phyloP scores from a whole-genome alignment of 92 coral and sea anemone genomes.

The Metridium senile region DNA sequence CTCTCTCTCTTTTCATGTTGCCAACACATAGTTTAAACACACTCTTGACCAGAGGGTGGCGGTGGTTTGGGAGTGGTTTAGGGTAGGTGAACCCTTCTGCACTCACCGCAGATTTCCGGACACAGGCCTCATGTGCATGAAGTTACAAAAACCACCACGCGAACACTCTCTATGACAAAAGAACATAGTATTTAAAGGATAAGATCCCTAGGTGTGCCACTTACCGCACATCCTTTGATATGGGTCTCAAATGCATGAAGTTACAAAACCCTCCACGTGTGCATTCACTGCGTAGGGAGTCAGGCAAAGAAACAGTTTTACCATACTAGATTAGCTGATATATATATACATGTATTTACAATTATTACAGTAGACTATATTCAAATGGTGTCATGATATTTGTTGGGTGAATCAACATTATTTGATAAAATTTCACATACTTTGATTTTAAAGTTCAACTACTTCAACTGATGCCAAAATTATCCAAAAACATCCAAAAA shows the following conservation, averaged over 20 bases:
- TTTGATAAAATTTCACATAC: no score
- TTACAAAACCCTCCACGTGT: slow-evolving; percentile 96
- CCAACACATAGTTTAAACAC: no score
- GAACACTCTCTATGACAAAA: slow-evolving; percentile 78
- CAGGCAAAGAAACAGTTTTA: slow-evolving; percentile 34
- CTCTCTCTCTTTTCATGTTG: no score
- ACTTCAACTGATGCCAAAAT: no score
- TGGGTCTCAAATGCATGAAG: slow-evolving; percentile 96
- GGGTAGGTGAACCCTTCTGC: slow-evolving; percentile 10
- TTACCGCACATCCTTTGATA: slow-evolving; percentile 91
- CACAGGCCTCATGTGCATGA: slow-evolving; percentile 98
- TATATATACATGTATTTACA: no score
- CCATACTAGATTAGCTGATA: background rate
- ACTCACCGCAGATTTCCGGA: slow-evolving; percentile 95
- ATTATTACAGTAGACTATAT: no score
- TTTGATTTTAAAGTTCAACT: no score
- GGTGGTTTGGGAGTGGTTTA: no score
- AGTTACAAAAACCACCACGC: slow-evolving; percentile 98
- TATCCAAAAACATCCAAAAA: no score
- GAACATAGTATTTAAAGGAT: slow-evolving; percentile 46
- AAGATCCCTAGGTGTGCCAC: slow-evolving; percentile 38
- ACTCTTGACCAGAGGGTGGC: no score
- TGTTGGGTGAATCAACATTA: no score
- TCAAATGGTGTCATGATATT: no score
- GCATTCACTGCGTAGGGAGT: slow-evolving; percentile 85